Base-by-base conservation (phyloP, 1,140 invertebrate species). In the Antheraea mylitta region DNA sequence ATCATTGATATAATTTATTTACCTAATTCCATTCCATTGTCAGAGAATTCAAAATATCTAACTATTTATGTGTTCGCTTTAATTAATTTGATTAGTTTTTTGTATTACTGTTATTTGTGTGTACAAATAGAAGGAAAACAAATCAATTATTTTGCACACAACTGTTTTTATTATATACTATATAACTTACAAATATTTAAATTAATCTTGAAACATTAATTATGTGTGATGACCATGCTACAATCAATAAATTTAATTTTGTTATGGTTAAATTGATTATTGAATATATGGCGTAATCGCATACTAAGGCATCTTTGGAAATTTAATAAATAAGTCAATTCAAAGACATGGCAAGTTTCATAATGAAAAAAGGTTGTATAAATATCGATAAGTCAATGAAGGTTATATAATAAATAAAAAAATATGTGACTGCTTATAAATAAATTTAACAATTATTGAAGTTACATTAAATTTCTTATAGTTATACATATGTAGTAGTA, bases 91-190 rank as follows among this genome's bases (percentile, higher is more conserved):
- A 2, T 30, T 1, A 30, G 1, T 30, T 30, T 30, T 30, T 30
- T 30, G 22, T 30, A 30, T 30, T 30, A 30, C 11, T 42, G 3
- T 10, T 13, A 53, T 53, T 13, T 53, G 0, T 53, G 16, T 53
- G 16, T 16, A 53, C 16, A 6, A 16, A 53, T 53, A 16, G 13
- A n/a, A 42, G 11, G 16, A 53, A 53, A 13, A 53, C 16, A 53
- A 53, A 53, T 53, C 61, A 30, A 63, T 63, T 63, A 61, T 63
- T 63, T 63, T 63, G 61, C 61, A 63, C 61, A 18, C 61, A 5
- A 63, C 9, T 16, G 30, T 22, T 37, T 63, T 53, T 53, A 53
- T 53, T 37, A 10, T 37, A 37, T 11, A 18, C 30, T 37, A 63
- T 30, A 63, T 18, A 37, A 63, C 61, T 63, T 37, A 63, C 16